Conservation (phyloP, 2,888 invertebrate genomes). For the Tiphia femorata region DNA sequence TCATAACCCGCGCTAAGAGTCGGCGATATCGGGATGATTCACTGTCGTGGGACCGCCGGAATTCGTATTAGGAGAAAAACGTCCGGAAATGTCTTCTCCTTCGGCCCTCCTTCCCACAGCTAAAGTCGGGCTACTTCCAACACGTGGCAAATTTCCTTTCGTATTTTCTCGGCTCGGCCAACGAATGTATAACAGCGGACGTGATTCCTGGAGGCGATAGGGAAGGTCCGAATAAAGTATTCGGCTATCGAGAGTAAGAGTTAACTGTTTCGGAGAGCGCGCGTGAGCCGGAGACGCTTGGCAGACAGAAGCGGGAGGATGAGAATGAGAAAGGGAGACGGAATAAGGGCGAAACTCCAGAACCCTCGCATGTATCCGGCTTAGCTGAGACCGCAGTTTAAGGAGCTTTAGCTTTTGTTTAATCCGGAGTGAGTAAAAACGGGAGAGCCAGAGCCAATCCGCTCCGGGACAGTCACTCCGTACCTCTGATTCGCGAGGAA, state of each 20-base stretch:
- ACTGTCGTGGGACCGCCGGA: slow-evolving; percentile 39
- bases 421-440: slow-evolving; percentile 64
- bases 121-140: too few relatives aligned
- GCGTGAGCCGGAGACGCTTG: too few relatives aligned
- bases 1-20: slow-evolving; percentile 55
- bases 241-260: too few relatives aligned
- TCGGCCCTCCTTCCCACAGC: too few relatives aligned
- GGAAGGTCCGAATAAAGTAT: slow-evolving; percentile 11
- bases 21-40: slow-evolving; percentile 49
- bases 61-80: slow-evolving; percentile 52
- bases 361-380: slow-evolving; percentile 67
- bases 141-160: too few relatives aligned
- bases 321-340: slow-evolving; percentile 20
- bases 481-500: slow-evolving; percentile 43
- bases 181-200: too few relatives aligned
- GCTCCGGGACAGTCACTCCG: slow-evolving; percentile 36
- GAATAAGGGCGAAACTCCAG: slow-evolving; percentile 17
- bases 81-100: slow-evolving; percentile 13
- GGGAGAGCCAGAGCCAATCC: slow-evolving; percentile 42
- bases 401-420: slow-evolving; percentile 68
- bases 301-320: slow-evolving; percentile 64
- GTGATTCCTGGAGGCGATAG: not conserved
- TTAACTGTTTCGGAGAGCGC: too few relatives aligned
- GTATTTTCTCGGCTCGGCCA: too few relatives aligned
- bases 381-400: slow-evolving; percentile 68